These are phyloP conservation scores for Caloenas nicobarica DNA, from an alignment of 2,113 vertebrate species.

Conservation along the genomic window DNA sequence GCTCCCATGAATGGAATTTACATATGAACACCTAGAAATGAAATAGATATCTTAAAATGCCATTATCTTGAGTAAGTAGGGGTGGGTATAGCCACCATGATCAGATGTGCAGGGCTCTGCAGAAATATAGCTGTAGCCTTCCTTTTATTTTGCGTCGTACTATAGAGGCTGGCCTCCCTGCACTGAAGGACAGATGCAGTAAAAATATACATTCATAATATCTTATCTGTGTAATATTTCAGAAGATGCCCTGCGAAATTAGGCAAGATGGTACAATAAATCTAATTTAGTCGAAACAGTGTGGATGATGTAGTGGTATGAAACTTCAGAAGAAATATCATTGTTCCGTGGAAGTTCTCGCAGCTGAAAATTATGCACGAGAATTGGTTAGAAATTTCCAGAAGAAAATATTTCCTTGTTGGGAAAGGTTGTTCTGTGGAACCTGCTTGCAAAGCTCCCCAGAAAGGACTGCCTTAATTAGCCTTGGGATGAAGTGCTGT, in stretches of 20 bases:
- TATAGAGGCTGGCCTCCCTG: not conserved
- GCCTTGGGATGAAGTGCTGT: not conserved
- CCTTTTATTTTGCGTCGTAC: not conserved
- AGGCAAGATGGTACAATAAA: not conserved
- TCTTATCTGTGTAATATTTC: not conserved
- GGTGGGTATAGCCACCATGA: not conserved
- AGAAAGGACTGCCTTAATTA: not conserved
- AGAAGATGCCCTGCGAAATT: not conserved
- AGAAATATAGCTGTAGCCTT: not conserved
- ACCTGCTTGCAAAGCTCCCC: not conserved
- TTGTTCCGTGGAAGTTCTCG: not conserved
- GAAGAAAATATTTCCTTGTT: not conserved
- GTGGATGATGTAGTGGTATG: not conserved
- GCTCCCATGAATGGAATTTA: not conserved
- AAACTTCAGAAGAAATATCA: not conserved
- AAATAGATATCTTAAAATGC: not conserved
- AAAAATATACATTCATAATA: not conserved
- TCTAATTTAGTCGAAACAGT: not conserved
- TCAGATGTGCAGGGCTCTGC: not conserved
- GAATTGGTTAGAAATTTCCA: not conserved
- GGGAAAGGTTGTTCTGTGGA: not conserved
- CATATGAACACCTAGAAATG: not conserved
- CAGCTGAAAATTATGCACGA: not conserved
- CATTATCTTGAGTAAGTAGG: not conserved
- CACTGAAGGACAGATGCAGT: not conserved